A percentile compares a stretch with the other conserved stretches of the same genome.
Conservation (phyloP, 2,113 vertebrate genomes). For the Trematocara marginatum region DNA sequence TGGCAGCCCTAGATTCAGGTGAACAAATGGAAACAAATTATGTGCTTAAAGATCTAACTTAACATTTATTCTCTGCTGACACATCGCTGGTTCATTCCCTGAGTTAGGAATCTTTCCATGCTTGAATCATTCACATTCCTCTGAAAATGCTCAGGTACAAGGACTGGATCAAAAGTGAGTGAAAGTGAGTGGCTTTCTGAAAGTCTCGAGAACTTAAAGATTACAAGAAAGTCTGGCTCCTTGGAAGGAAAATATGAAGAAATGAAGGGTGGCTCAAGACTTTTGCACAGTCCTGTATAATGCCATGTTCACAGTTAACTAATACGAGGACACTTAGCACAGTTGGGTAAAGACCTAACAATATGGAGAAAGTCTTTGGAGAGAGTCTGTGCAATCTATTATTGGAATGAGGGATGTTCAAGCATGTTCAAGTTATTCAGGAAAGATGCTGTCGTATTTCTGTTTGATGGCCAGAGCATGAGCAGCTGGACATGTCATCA, state of each 20-base stretch:
- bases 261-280: not conserved
- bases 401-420: not conserved
- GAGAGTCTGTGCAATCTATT: not conserved
- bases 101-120: not conserved
- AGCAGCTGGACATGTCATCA: conserved; percentile 66
- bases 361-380: not conserved
- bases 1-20: not conserved
- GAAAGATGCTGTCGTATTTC: conserved; percentile 70
- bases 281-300: not conserved
- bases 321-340: not conserved
- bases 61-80: not conserved
- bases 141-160: not conserved
- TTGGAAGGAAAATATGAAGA: not conserved
- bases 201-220: not conserved
- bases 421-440: not conserved
- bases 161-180: not conserved
- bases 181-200: not conserved
- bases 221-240: not conserved
- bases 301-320: not conserved
- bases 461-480: conserved; percentile 51
- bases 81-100: not conserved
- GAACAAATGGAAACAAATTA: not conserved
- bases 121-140: not conserved
- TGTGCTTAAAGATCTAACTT: not conserved
- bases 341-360: not conserved